These are phyloP conservation scores for Eudyptes chrysolophus DNA, from an alignment of 2,113 vertebrate genomes.

Conservation along the genomic window DNA sequence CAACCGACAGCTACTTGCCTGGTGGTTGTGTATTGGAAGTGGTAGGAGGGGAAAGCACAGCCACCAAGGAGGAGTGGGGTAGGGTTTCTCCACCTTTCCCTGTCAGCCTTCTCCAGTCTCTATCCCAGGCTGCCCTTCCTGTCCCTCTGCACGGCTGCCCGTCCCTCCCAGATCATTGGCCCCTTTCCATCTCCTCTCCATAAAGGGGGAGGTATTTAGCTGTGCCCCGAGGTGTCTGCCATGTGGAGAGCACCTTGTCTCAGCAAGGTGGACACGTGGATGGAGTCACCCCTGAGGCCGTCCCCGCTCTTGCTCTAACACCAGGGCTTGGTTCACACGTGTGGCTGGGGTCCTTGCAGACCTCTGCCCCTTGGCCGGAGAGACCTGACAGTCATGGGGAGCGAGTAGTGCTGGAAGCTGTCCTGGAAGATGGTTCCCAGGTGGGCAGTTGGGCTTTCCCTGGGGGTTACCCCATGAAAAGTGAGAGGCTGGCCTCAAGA, in stretches of 20 bases:
- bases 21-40: not conserved
- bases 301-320: not conserved
- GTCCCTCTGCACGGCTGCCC: not conserved
- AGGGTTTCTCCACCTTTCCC: not conserved
- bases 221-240: not conserved
- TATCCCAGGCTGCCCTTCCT: not conserved
- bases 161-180: not conserved
- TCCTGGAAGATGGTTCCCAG: not conserved
- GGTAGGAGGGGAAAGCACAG: not conserved
- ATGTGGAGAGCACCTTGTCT: not conserved
- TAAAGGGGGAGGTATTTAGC: not conserved
- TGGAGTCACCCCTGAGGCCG: fast-evolving
- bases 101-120: not conserved
- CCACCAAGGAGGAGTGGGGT: not conserved
- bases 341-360: not conserved
- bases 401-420: not conserved
- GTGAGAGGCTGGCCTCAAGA: not conserved
- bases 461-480: not conserved
- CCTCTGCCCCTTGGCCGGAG: not conserved
- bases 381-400: not conserved
- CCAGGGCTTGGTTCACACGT: not conserved
- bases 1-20: not conserved
- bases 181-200: not conserved
- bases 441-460: not conserved
- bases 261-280: not conserved